Evolutionary conservation across 2,888 invertebrate species (phyloP), one percentile per base, ranked within the genome.

Genomic region (Chymomyza procnemis): DNA sequence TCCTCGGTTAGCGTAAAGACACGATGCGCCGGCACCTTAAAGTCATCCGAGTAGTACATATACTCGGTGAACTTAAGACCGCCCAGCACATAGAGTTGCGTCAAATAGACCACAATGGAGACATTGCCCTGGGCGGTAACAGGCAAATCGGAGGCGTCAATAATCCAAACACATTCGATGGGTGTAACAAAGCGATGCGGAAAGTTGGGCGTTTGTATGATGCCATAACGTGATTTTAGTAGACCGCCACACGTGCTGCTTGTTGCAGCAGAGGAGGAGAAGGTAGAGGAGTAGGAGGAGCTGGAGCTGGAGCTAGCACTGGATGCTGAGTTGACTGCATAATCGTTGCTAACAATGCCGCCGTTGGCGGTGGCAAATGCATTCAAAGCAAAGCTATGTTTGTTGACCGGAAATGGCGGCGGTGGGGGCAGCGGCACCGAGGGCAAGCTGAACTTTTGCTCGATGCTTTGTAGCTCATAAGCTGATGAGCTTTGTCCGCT

Each of bases 91-190:
- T 95, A 97, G 80, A 96, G 93, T 88, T 97, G 97, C 1, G 97
- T 97, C 80, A 97, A 93, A 89, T 97, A 97, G 75, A 97, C 93
- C 75, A 96, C 94, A 87, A 97, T 96, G 61, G 95, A 94, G 9
- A 94, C 93, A 80, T 95, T 95, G 47, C 85, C 74, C 1, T 81
- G 77, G 2, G 77, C 71, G 12, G 80, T 79, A 48, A 89, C 79
- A 4, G 95, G 94, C 84, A 90, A 68, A 67, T 92, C 92, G 73
- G 95, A 94, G n/a, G 95, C 94, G 87, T 96, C 95, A 88, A 97
- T 96, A 67, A 97, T 93, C 97, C 97, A 97, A 79, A 94, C 93
- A 90, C 97, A 97, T 78, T 93, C 93, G 71, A 97, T 94, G 16
- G 97, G 97, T 52, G 96, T 95, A 5, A 93, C 92, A 90, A 97